phyloP scores from a whole-genome alignment of 2,797 vertebrate genomes.

The Philypnodon macrostomus region DNA sequence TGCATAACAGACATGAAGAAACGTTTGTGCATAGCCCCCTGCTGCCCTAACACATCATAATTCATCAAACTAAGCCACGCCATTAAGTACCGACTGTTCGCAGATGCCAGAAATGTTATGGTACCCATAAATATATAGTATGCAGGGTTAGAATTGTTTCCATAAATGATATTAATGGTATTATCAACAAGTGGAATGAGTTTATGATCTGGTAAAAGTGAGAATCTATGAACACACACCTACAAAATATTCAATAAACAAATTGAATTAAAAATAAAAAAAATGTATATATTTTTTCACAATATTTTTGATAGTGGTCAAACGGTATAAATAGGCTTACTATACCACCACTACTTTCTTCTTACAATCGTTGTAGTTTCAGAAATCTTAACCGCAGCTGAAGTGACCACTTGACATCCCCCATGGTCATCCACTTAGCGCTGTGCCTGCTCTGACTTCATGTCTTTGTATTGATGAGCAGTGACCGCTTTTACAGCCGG shows the following conservation, averaged over 20 bases:
- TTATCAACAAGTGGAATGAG: too few relatives aligned
- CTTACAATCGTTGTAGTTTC: too few relatives aligned
- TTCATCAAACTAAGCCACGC: background rate
- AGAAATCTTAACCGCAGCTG: background rate
- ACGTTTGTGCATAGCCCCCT: background rate
- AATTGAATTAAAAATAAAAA: too few relatives aligned
- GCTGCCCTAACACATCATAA: slow-evolving; percentile 1
- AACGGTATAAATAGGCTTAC: too few relatives aligned
- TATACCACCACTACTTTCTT: too few relatives aligned
- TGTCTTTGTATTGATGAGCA: background rate
- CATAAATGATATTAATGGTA: too few relatives aligned
- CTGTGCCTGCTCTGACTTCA: background rate
- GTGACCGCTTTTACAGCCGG: slow-evolving; percentile 16
- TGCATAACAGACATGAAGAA: background rate
- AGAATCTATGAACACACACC: too few relatives aligned
- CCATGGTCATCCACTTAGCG: background rate
- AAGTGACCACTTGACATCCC: slow-evolving; percentile 7
- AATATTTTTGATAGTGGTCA: too few relatives aligned
- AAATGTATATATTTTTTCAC: too few relatives aligned
- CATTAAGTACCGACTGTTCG: background rate
- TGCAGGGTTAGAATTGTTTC: too few relatives aligned
- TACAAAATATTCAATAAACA: too few relatives aligned
- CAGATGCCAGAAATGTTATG: background rate
- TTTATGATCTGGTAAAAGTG: too few relatives aligned
- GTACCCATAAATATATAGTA: background rate